Evolutionary conservation across 1,140 invertebrate species (phyloP).

Genomic region (Grapholita molesta): DNA sequence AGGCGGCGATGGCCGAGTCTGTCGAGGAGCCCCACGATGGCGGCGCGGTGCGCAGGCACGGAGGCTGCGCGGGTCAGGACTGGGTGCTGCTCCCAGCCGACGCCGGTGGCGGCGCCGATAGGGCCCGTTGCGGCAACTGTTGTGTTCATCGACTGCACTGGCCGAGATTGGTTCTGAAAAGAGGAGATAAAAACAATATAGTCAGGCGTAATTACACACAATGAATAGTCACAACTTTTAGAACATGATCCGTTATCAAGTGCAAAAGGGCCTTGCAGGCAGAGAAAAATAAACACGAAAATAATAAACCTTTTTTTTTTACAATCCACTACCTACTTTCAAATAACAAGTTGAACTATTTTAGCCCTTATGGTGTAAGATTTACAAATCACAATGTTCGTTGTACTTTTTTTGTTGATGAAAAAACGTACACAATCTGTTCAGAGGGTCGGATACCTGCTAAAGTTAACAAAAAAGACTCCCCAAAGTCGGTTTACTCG

Average conservation of each 20-base stretch:
- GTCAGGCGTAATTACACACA: slow-evolving; percentile 16
- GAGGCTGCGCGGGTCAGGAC: slow-evolving; percentile 64
- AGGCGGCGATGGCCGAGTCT: slow-evolving; percentile 83
- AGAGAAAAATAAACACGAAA: slow-evolving; percentile 6
- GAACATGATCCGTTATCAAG: not conserved
- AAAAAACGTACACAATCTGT: slow-evolving; percentile 52
- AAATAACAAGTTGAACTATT: slow-evolving; percentile 11
- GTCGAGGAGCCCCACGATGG: slow-evolving; percentile 57
- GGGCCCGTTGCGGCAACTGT: slow-evolving; percentile 32
- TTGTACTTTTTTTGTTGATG: slow-evolving; percentile 30
- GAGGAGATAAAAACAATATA: slow-evolving; percentile 30
- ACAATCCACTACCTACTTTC: not conserved
- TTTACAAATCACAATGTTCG: slow-evolving; percentile 21
- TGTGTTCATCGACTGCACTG: slow-evolving; percentile 68
- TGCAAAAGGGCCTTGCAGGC: not conserved
- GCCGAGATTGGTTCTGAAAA: slow-evolving; percentile 72
- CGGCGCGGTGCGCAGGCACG: slow-evolving; percentile 55
- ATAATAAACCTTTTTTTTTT: slow-evolving; percentile 5
- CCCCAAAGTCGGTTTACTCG: slow-evolving; percentile 45
- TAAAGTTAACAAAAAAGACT: slow-evolving; percentile 56
- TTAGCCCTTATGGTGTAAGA: slow-evolving; percentile 21
- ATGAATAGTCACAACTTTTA: not conserved
- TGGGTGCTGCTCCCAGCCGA: slow-evolving; percentile 62
- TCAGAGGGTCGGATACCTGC: slow-evolving; percentile 61
- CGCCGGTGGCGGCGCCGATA: slow-evolving; percentile 37